These are phyloP conservation scores for Thalassarche chlororhynchos DNA, from an alignment of 2,113 vertebrate species.

Conservation along the genomic window DNA sequence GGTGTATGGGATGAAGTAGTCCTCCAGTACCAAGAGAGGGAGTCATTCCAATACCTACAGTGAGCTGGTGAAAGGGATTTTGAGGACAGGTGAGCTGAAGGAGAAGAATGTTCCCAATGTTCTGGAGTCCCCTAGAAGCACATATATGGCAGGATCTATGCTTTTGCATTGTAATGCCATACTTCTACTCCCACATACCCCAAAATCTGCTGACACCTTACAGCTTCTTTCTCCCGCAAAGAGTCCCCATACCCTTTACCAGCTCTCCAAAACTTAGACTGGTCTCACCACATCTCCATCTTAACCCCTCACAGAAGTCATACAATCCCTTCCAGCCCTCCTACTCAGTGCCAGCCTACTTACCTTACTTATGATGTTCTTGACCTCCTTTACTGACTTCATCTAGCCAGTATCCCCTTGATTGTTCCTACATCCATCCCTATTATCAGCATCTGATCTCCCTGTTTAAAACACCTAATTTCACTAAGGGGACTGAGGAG, in stretches of 20 bases:
- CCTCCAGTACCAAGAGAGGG: background rate
- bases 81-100: background rate
- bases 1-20: background rate
- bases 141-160: background rate
- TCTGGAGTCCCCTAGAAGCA: background rate
- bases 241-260: background rate
- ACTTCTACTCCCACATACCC: background rate
- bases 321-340: background rate
- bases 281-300: background rate
- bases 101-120: background rate
- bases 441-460: background rate
- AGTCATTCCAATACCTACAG: background rate
- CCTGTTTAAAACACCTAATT: background rate
- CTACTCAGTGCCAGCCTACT: background rate
- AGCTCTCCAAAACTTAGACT: background rate
- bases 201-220: background rate
- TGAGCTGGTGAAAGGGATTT: background rate
- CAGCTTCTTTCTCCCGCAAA: background rate
- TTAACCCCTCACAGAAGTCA: background rate
- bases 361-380: background rate
- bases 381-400: background rate
- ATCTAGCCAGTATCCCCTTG: background rate
- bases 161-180: background rate
- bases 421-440: background rate
- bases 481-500: background rate